Percentiles rank a stretch among this genome's conserved stretches.
These are phyloP conservation scores for Tympanuchus pallidicinctus DNA, from an alignment of 2,113 vertebrate genomes.

Conservation along the genomic window DNA sequence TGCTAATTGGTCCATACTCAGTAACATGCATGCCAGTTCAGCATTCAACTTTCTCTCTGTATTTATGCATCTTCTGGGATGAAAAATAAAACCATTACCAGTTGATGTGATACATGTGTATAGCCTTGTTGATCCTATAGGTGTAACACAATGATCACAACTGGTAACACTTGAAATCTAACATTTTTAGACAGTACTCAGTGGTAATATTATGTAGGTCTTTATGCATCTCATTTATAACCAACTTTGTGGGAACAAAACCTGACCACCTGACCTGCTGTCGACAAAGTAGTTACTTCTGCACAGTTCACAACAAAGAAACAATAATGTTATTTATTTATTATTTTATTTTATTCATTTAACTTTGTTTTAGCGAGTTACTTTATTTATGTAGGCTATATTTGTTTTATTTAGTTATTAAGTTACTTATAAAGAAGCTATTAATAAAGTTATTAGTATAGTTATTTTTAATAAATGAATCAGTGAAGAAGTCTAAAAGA, in stretches of 20 bases:
- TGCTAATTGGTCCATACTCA: not conserved
- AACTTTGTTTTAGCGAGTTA: too few species aligned
- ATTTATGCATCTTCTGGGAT: constrained; percentile 25
- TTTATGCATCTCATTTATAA: not conserved
- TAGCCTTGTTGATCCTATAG: not conserved
- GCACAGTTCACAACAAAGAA: rapidly evolving
- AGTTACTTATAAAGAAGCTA: too few species aligned
- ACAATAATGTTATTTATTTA: too few species aligned
- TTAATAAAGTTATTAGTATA: too few species aligned
- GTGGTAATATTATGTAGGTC: not conserved
- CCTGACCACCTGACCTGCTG: not conserved
- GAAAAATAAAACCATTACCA: constrained; percentile 28
- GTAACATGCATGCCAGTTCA: constrained; percentile 13
- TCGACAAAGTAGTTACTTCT: not conserved
- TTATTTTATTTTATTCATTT: too few species aligned
- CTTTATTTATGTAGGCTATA: too few species aligned
- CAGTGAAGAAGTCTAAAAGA: not conserved
- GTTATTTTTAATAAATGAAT: too few species aligned
- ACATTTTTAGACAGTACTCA: not conserved
- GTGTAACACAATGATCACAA: not conserved
- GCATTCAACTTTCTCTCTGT: constrained; percentile 5
- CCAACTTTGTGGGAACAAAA: not conserved
- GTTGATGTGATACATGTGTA: not conserved
- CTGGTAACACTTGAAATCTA: not conserved
- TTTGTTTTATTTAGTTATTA: too few species aligned